Base-by-base conservation (phyloP, 37 sponge, comb jelly and placozoan genomes). In the Beroe forskalii region DNA sequence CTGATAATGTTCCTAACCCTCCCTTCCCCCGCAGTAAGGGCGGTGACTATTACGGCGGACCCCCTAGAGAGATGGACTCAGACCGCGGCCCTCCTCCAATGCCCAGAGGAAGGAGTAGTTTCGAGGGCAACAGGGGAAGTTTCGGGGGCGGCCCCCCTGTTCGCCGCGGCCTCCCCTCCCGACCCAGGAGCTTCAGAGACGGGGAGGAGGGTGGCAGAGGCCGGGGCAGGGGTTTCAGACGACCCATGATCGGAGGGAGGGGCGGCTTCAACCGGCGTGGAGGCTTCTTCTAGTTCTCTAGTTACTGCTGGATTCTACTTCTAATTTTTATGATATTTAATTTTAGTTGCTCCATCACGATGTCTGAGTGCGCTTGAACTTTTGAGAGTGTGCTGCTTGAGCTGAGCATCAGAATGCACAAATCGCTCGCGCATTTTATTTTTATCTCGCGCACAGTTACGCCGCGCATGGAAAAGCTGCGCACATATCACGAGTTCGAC, bases 181-280 rank as follows among this genome's bases (percentile, higher is more conserved):
- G 86, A 43, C 86, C 86, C 25, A 23, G 55, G 3, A 41, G 55
- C 30, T 41, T 41, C 24, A 25, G 48, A 24, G 40, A 44, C 4
- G 76, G 76, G 3, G 28, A 12, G 31, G 86, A 48, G 1, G 86
- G 86, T 9, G 14, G 14, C 20, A 44, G 86, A 43, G 86, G 86
- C 1, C 40, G 86, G 27, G 40, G 86, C 28, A 28, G 86, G 22
- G 86, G 86, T 1, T 41, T 44, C 55, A 80, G 86, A 37, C 20
- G 86, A 23, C 25, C 33, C 6, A 32, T 9, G 27, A 69, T 69
- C 38, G 72, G 72, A 14, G 72, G 72, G 37, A 69, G 72, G 32
- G 72, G 72, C 1, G 72, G 72, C 4, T 69, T 69, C 32, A 69
- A 69, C 17, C 72, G 39, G 17, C 28, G 72, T 33, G 72, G 19